A percentile compares a stretch with the other conserved stretches of the same genome.
phyloP scores from a whole-genome alignment of 2,113 vertebrate genomes.

The Ia io region DNA sequence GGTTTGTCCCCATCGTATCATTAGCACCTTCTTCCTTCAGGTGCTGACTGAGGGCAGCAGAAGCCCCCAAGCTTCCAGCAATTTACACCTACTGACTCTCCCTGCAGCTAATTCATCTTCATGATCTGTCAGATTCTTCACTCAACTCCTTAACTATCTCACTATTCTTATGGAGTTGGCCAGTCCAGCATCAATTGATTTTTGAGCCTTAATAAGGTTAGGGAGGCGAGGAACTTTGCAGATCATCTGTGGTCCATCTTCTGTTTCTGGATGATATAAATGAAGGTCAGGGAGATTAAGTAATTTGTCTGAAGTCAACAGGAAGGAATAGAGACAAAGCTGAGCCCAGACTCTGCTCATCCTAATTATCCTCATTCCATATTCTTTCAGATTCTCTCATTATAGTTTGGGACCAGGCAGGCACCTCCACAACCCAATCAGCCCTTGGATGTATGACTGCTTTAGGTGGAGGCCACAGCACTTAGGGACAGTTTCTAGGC shows the following conservation, averaged over 20 bases:
- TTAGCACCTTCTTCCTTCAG: constrained; percentile 68
- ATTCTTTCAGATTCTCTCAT: background rate
- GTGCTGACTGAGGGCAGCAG: constrained; percentile 57
- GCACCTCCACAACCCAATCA: background rate
- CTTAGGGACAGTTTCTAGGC: background rate
- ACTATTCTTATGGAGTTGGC: background rate
- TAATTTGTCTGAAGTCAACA: constrained; percentile 1
- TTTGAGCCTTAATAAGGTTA: background rate
- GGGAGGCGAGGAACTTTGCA: background rate
- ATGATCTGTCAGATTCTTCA: constrained; percentile 51
- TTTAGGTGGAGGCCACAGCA: background rate
- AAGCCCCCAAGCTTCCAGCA: constrained; percentile 46
- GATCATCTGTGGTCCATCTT: background rate
- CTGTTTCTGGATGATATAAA: background rate
- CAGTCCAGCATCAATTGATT: constrained; percentile 14
- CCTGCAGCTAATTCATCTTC: constrained; percentile 59
- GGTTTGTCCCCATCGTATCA: constrained; percentile 57
- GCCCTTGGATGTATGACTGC: background rate
- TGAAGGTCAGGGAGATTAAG: constrained; percentile 3
- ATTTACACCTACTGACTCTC: constrained; percentile 55
- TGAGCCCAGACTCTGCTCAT: background rate
- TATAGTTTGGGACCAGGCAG: background rate
- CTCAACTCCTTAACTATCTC: constrained; percentile 54
- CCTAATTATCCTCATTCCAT: background rate
- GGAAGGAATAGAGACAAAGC: background rate